Conservation (phyloP, 2,888 invertebrate species). For the Hypselothyrea guttata region DNA sequence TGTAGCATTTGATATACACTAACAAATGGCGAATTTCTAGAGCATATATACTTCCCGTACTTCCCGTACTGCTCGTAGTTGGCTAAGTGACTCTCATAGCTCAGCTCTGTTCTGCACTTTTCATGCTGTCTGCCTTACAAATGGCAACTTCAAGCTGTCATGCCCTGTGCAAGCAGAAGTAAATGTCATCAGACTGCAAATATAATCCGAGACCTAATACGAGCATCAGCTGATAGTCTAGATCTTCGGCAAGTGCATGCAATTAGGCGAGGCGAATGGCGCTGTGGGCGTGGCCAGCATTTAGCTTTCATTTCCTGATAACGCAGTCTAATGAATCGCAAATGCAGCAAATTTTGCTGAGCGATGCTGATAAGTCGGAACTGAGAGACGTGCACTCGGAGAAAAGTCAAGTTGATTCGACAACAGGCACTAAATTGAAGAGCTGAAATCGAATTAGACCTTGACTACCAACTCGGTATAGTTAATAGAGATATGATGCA, state of each 20-base stretch:
- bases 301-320: slow-evolving; percentile 21
- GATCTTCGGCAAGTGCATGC: slow-evolving; percentile 12
- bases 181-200: too few relatives aligned
- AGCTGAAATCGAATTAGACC: too few relatives aligned
- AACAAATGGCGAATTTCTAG: neutral
- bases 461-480: too few relatives aligned
- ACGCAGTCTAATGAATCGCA: slow-evolving; percentile 9
- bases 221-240: slow-evolving; percentile 1
- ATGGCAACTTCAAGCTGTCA: too few relatives aligned
- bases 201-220: too few relatives aligned
- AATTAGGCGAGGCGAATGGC: slow-evolving; percentile 14
- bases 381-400: slow-evolving; percentile 6
- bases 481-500: too few relatives aligned
- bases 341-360: slow-evolving; percentile 3
- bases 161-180: too few relatives aligned
- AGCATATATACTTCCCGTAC: too few relatives aligned
- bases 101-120: neutral
- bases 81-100: neutral
- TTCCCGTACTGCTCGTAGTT: too few relatives aligned
- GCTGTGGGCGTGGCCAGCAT: slow-evolving; percentile 24
- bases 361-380: slow-evolving; percentile 7
- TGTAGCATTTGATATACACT: neutral
- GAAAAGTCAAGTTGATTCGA: neutral
- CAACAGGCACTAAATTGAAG: too few relatives aligned
- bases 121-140: too few relatives aligned